Conservation (phyloP, 2,888 invertebrate species). For the Temnothorax ravouxi region DNA sequence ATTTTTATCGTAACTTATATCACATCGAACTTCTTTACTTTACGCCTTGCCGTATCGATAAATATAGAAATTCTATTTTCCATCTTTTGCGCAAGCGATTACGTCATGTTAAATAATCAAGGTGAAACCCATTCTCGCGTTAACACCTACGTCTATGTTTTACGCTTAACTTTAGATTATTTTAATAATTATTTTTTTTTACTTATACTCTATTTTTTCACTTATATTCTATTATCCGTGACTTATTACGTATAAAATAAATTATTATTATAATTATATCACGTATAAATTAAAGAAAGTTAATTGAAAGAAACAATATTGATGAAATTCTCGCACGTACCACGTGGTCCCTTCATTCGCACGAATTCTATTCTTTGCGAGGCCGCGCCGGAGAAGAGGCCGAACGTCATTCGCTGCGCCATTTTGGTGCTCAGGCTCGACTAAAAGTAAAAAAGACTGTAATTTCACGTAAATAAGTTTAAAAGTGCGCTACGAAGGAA, state of each 20-base stretch:
- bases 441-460: constrained; percentile 87
- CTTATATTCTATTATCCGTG: not conserved
- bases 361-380: constrained; percentile 98
- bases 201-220: not conserved
- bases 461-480: not conserved
- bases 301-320: not conserved
- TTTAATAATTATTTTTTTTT: constrained; percentile 5
- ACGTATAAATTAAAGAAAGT: not conserved
- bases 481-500: constrained; percentile 63
- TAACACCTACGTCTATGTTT: not conserved
- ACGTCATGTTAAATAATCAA: not conserved
- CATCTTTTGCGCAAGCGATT: constrained; percentile 16
- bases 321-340: constrained; percentile 86
- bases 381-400: constrained; percentile 92
- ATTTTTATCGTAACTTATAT: not conserved
- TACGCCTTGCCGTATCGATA: not conserved
- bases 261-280: constrained; percentile 2
- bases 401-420: constrained; percentile 98
- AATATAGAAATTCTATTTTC: constrained; percentile 15
- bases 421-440: constrained; percentile 97
- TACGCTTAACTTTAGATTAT: not conserved
- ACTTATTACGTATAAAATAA: not conserved
- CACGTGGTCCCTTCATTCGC: constrained; percentile 98
- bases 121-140: not conserved
- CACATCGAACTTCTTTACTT: not conserved